Evolutionary conservation across 2,888 invertebrate species (phyloP).

Genomic region (Lochmaea capreae): DNA sequence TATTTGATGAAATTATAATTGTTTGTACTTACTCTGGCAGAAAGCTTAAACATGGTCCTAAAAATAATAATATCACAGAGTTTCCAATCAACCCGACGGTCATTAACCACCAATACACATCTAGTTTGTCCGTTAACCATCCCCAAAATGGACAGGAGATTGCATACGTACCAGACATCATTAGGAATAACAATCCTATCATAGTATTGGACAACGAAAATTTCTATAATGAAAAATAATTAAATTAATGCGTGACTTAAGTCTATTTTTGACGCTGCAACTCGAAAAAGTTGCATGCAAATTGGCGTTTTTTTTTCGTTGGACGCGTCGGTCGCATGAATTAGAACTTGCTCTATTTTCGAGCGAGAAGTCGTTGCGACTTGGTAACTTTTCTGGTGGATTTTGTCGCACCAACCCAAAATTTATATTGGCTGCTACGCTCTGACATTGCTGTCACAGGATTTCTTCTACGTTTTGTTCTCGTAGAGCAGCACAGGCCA

Average conservation of each 20-base stretch:
- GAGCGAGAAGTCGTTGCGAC: no score
- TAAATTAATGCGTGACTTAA: neutral
- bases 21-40: constrained; percentile 68
- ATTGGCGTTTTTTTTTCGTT: no score
- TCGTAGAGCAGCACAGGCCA: no score
- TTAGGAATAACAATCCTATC: constrained; percentile 77
- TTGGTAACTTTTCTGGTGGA: no score
- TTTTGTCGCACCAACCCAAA: no score
- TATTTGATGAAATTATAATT: neutral
- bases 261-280: no score
- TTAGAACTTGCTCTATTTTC: no score
- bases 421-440: no score
- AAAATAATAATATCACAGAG: constrained; percentile 71
- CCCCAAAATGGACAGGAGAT: constrained; percentile 80
- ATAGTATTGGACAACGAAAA: constrained; percentile 74
- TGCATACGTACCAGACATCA: constrained; percentile 78
- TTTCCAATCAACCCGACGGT: constrained; percentile 74
- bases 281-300: no score
- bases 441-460: no score
- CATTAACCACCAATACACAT: constrained; percentile 79
- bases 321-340: no score
- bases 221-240: constrained; percentile 33
- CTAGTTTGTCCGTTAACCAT: constrained; percentile 73
- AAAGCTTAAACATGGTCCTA: constrained; percentile 74
- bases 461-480: no score